Evolutionary conservation across 2,888 invertebrate genomes (phyloP), one percentile per base, ranked within the genome.

Genomic region (Allophyes oxyacanthae): DNA sequence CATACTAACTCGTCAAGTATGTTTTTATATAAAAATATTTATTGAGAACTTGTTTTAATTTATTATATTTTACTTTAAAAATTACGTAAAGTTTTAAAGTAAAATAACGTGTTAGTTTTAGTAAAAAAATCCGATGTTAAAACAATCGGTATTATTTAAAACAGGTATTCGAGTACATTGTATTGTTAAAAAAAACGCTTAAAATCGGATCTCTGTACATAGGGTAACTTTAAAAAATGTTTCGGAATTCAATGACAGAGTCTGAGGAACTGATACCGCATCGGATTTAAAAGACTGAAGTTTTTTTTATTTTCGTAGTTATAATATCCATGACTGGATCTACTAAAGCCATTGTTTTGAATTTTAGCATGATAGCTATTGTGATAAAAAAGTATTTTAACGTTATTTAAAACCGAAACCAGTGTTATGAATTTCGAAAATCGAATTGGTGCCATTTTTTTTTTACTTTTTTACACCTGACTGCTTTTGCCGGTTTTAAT

Each of bases 281-380:
- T 87, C 86, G 87, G 88, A 90, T 86, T 85, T 82, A 87, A 88
- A 92, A 92, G 92, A 92, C 92, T 92, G 92, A 92, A 86, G 81
- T 86, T 79, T 86, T 87, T 85, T 85, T 83, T 81, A 74, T 79
- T 76, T 79, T 82, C 69, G 75, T 91, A 90, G 88, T 72, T 84
- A 52, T 88, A 85, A 83, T 82, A 77, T 88, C 88, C 89, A 83
- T 85, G 85, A 85, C 83, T 87, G 88, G 88, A 90, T 88, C 66
- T 72, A 63, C 32, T 80, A 66, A 81, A 85, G 84, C 85, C 85
- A 85, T 87, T 86, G 79, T 83, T 81, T 83, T 79, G 79, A 86
- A 79, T 87, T 86, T 84, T 87, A 89, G 85, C 84, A 81, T 82
- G 81, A 78, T 86, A 85, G 79, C 78, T 75, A 86, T 84, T 92